phyloP scores from a whole-genome alignment of 2,888 invertebrate genomes.

The Arenicola marina region DNA sequence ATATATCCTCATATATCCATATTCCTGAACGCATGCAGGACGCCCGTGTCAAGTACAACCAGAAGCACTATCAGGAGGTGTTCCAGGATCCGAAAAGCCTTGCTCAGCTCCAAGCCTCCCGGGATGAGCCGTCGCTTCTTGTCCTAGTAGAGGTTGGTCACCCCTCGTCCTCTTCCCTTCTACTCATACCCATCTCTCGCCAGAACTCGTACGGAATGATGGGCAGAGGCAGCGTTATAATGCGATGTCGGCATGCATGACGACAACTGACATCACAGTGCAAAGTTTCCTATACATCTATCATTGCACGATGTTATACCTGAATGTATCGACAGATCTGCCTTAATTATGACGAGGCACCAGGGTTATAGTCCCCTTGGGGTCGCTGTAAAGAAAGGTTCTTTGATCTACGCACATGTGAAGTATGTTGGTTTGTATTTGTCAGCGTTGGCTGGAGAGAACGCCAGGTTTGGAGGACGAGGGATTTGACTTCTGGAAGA shows the following conservation, averaged over 20 bases:
- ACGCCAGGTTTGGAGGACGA: conserved; percentile 84
- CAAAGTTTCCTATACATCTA: no score
- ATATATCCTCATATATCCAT: background rate
- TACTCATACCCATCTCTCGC: no score
- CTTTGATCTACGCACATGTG: no score
- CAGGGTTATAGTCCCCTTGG: no score
- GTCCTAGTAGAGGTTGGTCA: conserved; percentile 74
- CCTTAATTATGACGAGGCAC: no score
- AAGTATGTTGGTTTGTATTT: background rate
- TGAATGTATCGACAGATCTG: no score
- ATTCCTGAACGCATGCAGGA: conserved; percentile 65
- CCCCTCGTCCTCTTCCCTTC: background rate
- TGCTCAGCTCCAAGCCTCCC: conserved; percentile 70
- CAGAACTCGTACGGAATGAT: no score
- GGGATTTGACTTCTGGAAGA: conserved; percentile 93
- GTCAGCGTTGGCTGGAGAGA: conserved; percentile 81
- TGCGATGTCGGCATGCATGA: no score
- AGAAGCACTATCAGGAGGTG: conserved; percentile 81
- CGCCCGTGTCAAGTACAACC: conserved; percentile 89
- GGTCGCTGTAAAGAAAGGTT: no score
- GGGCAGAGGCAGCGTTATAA: no score
- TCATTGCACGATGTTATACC: no score
- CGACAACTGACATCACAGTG: no score
- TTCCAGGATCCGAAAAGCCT: conserved; percentile 74
- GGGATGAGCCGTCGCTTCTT: conserved; percentile 82